Base-by-base conservation (phyloP, 92 coral and sea anemone species). In the Hydrozoanthus gracilis region DNA sequence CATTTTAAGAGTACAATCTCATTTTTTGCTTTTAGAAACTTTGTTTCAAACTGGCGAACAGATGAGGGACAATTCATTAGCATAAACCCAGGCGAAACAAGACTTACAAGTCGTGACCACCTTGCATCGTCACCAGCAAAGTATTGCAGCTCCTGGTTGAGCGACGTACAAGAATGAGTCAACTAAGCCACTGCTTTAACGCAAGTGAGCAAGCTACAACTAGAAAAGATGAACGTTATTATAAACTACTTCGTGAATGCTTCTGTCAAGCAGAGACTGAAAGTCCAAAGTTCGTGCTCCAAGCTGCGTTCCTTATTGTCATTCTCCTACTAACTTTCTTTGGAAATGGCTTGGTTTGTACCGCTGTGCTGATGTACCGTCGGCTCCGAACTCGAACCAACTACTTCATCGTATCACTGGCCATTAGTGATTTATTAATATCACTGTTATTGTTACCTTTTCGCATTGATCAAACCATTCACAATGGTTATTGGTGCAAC, bases 381-480 rank as follows among this genome's bases (percentile, higher is more conserved):
- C 91, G 98, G 16, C 94, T 96, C 35, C 96, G 98, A 15, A 89
- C 96, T 0, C 91, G 92, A 77, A 96, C 98, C 54, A 96, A 96
- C 82, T 96, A 92, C 68, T 96, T 94, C 86, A 91, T 96, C 62
- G 93, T 92, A 49, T 96, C 98, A 8, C 91, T 96, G 82, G 98
- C 98, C 3, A 91, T 96, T 72, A 90, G 95, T 16, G 98, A 96
- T 83, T 82, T 96, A 18, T 80, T 96, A 56, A 80, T 96, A 14
- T 86, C 98, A 8, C 13, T 89, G 9, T 10, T 91, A 52, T 89
- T 94, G 11, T 83, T 96, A 60, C 98, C 98, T 20, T 89, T 91
- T 71, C 86, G 95, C 82, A 87, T 96, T 51, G 90, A 94, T 82
- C 95, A 91, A 76, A 91, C 94, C 7, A 18, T 86, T 17, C 96